Conservation (phyloP, 2,888 invertebrate species). For the Ethmia dodecea region DNA sequence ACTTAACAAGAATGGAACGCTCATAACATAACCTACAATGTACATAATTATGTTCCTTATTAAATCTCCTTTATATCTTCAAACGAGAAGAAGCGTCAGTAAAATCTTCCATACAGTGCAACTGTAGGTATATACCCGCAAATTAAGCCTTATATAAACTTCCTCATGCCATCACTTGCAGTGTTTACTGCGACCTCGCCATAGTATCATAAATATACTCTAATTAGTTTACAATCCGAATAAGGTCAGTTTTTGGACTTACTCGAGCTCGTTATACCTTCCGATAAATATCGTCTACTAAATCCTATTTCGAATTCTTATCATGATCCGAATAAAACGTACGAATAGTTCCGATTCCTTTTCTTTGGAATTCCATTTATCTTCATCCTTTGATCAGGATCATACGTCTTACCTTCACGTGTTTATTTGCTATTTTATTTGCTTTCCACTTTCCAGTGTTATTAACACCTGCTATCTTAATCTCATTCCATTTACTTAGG, state of each 20-base stretch:
- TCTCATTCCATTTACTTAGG: not conserved
- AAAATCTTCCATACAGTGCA: too few relatives aligned
- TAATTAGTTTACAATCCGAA: conserved; percentile 21
- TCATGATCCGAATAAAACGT: conserved; percentile 39
- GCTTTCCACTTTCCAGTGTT: not conserved
- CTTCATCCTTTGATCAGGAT: conserved; percentile 46
- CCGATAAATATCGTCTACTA: conserved; percentile 27
- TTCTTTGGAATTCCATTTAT: conserved; percentile 40
- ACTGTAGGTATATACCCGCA: too few relatives aligned
- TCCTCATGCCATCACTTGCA: too few relatives aligned
- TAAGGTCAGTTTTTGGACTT: conserved; percentile 20
- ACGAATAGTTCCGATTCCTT: conserved; percentile 43
- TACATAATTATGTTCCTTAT: too few relatives aligned
- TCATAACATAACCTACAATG: too few relatives aligned
- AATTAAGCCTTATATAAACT: too few relatives aligned
- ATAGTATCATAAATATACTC: conserved; percentile 16
- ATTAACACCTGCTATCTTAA: not conserved
- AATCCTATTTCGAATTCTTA: conserved; percentile 35
- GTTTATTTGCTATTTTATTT: conserved; percentile 1
- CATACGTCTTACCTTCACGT: conserved; percentile 19
- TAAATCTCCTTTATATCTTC: too few relatives aligned
- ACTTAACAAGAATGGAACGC: too few relatives aligned
- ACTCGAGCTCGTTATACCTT: conserved; percentile 12
- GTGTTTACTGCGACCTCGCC: conserved; percentile 21
- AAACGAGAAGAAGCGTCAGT: too few relatives aligned